These are phyloP conservation scores for Macroglossus sobrinus DNA, from an alignment of 2,113 vertebrate species.

Conservation along the genomic window DNA sequence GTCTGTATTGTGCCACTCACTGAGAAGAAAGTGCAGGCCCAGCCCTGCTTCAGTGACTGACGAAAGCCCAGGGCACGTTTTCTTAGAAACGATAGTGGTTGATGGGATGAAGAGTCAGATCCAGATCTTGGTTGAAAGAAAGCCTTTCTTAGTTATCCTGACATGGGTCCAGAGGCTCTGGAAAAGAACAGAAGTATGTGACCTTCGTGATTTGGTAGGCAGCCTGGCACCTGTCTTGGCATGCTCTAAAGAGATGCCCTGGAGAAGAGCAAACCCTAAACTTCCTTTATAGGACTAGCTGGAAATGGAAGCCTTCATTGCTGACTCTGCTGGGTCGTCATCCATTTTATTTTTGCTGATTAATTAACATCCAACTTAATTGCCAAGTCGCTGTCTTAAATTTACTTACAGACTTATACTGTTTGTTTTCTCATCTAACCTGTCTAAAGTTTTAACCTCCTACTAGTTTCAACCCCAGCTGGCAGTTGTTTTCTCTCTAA, in stretches of 20 bases:
- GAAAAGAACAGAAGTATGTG: neutral
- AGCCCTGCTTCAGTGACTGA: neutral
- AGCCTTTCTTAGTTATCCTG: neutral
- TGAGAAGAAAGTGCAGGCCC: neutral
- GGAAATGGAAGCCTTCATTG: neutral
- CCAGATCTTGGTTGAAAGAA: neutral
- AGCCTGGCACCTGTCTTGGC: neutral
- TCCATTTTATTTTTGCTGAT: neutral
- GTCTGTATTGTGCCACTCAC: neutral
- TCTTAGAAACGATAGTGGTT: neutral
- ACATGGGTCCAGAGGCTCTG: neutral
- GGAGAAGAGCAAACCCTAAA: neutral
- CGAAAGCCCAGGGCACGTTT: neutral
- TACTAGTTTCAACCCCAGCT: neutral
- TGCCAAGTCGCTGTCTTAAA: neutral
- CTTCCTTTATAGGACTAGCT: neutral
- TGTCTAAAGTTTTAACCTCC: neutral
- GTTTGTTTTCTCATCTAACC: neutral
- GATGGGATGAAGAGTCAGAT: neutral
- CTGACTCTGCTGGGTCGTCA: neutral
- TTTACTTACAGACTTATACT: neutral
- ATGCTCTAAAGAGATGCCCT: neutral
- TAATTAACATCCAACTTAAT: conserved; percentile 20
- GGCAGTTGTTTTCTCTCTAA: conserved; percentile 8
- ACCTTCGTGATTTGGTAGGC: neutral